Evolutionary conservation across 2,888 invertebrate genomes (phyloP), one percentile per base, ranked within the genome.

Genomic region (Callinectes sapidus): DNA sequence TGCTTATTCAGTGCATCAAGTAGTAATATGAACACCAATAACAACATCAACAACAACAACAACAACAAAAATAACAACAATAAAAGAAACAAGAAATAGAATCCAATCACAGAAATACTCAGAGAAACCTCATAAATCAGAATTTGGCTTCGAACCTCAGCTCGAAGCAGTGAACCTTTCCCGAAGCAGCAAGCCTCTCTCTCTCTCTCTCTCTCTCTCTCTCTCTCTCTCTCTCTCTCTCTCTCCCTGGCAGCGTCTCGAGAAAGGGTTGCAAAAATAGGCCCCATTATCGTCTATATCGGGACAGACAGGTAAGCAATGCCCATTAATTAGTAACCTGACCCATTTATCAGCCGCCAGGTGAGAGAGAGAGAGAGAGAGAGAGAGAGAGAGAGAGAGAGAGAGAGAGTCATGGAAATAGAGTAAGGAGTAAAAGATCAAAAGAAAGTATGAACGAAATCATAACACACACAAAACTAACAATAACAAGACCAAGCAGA

Each of bases 221-320:
- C n/a, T n/a, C n/a, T n/a, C n/a, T n/a, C n/a, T n/a, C n/a, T n/a
- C n/a, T n/a, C n/a, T n/a, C n/a, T n/a, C n/a, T n/a, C n/a, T n/a
- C n/a, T n/a, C 18, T 61, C 13, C 87, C 18, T 35, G 39, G 39
- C 23, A 14, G 28, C 14, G 87, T 39, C 48, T 87, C 42, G 8
- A n/a, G 87, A 39, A 28, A 32, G n/a, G 13, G 39, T 14, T 48
- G 42, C 48, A 87, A 87, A 87, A 39, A 87, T 87, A 87, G 87
- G 23, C 87, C 1, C 87, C 10, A 87, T 87, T 39, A 48, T 87
- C 48, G 42, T 35, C 48, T 39, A 87, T 87, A 39, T 48, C n/a
- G 14, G 42, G 42, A 39, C 23, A 23, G 23, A 87, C 87, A 23
- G 87, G 87, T 39, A 39, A 87, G n/a, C 35, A 48, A 48, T 87